A percentile compares a stretch with the other conserved stretches of the same genome.
phyloP scores from a whole-genome alignment of 2,113 vertebrate species.

The Entomyzon cyanotis region DNA sequence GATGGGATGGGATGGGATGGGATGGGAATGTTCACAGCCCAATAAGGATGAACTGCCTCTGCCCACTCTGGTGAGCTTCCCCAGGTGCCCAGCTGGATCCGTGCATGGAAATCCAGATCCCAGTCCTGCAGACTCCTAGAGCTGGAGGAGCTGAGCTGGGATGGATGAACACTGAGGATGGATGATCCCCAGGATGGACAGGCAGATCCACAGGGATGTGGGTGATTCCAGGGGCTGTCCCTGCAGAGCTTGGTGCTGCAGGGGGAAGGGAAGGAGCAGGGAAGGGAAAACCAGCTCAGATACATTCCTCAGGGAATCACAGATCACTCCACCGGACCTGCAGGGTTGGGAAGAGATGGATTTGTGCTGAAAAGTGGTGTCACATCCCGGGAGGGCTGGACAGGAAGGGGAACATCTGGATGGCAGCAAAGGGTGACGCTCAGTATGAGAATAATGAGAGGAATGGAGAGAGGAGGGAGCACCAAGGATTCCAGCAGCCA shows the following conservation, averaged over 20 bases:
- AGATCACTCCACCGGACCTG: not conserved
- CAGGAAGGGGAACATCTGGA: not conserved
- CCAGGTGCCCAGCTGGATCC: not conserved
- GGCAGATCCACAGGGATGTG: not conserved
- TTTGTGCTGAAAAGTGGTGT: not conserved
- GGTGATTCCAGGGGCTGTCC: not conserved
- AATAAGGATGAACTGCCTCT: not conserved
- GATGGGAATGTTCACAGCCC: not conserved
- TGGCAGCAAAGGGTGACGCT: not conserved
- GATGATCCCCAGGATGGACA: not conserved
- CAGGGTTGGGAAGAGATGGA: fast-evolving
- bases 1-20: not conserved
- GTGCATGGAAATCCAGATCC: not conserved
- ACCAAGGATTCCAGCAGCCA: not conserved
- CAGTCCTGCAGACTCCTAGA: not conserved
- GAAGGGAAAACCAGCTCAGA: not conserved
- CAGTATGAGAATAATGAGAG: not conserved
- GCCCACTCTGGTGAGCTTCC: not conserved
- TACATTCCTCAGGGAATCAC: not conserved
- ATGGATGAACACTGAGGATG: not conserved
- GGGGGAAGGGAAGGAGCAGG: not conserved
- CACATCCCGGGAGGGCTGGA: not conserved
- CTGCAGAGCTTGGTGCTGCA: not conserved
- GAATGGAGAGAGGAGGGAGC: not conserved
- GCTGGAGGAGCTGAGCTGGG: not conserved